A percentile compares a stretch with the other conserved stretches of the same genome.
Conservation (phyloP, 2,888 invertebrate species). For the Drosophila affinis region DNA sequence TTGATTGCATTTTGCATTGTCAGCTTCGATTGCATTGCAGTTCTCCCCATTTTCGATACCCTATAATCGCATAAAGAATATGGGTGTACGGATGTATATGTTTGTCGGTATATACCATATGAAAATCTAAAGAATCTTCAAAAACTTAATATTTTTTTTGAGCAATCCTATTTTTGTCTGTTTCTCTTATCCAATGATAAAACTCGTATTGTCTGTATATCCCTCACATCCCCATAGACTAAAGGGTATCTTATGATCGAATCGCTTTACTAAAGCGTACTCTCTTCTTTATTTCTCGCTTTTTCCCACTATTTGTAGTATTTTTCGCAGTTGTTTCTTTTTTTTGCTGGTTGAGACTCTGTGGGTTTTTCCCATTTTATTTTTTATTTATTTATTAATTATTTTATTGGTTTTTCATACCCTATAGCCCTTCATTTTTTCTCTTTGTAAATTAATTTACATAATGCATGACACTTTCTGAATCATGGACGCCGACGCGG, state of each 20-base stretch:
- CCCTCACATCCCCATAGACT: background rate
- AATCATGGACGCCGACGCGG: slow-evolving; percentile 18
- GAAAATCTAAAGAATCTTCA: too few relatives aligned
- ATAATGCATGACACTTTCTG: slow-evolving; percentile 46
- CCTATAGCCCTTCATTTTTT: background rate
- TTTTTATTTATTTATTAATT: slow-evolving; percentile 1
- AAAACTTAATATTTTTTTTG: too few relatives aligned
- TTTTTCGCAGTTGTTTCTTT: background rate
- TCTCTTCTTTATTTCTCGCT: background rate
- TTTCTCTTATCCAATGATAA: too few relatives aligned
- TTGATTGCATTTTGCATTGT: slow-evolving; percentile 50
- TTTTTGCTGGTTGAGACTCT: background rate
- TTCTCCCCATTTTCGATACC: background rate
- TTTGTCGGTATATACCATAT: too few relatives aligned
- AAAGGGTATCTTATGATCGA: background rate
- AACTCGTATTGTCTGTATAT: too few relatives aligned
- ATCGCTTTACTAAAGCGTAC: background rate
- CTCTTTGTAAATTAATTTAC: slow-evolving; percentile 45
- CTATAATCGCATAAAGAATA: background rate
- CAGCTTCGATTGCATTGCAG: slow-evolving; percentile 22
- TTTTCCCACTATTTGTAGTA: background rate
- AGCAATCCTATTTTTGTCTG: too few relatives aligned
- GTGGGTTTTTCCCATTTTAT: slow-evolving; percentile 5
- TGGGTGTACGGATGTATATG: too few relatives aligned
- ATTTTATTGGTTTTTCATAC: slow-evolving; percentile 6